Conservation (phyloP, 2,113 vertebrate species). For the Bostrychus sinensis region DNA sequence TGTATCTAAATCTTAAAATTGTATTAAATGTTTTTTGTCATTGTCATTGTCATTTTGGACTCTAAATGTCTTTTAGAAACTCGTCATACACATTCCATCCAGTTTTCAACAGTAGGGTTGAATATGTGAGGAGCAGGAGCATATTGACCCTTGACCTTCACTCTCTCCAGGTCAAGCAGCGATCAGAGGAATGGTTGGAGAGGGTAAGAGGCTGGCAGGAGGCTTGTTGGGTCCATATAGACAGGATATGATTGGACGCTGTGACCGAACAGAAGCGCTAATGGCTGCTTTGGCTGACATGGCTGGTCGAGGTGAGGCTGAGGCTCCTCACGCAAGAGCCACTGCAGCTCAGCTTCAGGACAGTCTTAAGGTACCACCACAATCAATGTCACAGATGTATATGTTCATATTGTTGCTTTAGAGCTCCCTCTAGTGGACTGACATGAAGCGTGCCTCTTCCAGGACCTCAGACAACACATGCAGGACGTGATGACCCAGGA, state of each 20-base stretch:
- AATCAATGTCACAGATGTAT: background rate
- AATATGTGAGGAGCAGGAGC: background rate
- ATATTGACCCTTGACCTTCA: constrained; percentile 14
- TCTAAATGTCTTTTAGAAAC: too few species aligned
- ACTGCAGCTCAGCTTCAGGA: constrained; percentile 92
- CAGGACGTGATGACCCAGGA: constrained; percentile 99
- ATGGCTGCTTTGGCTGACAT: constrained; percentile 90
- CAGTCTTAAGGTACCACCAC: constrained; percentile 88
- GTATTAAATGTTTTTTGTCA: too few species aligned
- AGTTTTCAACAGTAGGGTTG: background rate
- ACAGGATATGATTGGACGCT: constrained; percentile 91
- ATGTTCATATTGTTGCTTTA: constrained; percentile 30
- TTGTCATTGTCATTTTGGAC: too few species aligned
- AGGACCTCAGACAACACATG: constrained; percentile 96
- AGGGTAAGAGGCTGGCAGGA: constrained; percentile 91
- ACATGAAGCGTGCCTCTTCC: constrained; percentile 21
- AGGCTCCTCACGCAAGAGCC: constrained; percentile 88
- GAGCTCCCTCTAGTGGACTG: constrained; percentile 65
- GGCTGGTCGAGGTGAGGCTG: constrained; percentile 89
- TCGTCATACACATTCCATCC: too few species aligned
- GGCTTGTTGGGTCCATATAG: constrained; percentile 92
- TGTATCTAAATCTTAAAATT: too few species aligned
- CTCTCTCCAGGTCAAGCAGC: constrained; percentile 89
- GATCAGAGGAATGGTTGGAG: constrained; percentile 94
- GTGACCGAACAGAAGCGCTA: constrained; percentile 91